Evolutionary conservation across 2,113 vertebrate genomes (phyloP).

Genomic region (Microcebus tavaratra): DNA sequence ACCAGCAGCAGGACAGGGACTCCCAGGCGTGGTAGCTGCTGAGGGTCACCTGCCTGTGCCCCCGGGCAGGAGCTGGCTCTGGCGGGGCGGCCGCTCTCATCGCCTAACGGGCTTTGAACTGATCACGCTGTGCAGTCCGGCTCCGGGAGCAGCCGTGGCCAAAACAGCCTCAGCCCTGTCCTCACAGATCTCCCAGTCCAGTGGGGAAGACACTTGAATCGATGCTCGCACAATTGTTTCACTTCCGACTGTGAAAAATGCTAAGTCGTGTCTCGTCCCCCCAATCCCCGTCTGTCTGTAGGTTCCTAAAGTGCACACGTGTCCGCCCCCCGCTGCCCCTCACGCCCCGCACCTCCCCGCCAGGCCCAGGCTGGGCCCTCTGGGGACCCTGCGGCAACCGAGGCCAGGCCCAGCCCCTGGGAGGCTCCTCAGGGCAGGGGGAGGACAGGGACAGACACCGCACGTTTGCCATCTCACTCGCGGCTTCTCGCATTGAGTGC

Average conservation of each 20-base stretch:
- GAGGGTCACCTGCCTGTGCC: not conserved
- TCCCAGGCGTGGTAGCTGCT: not conserved
- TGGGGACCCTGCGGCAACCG: not conserved
- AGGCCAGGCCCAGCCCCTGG: not conserved
- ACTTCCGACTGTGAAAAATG: not conserved
- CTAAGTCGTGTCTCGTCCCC: accelerated
- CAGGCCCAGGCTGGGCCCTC: not conserved
- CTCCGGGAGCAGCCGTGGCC: not conserved
- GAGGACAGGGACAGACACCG: not conserved
- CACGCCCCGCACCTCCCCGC: not conserved
- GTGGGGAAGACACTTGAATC: accelerated
- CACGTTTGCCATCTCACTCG: not conserved
- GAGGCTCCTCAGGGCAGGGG: not conserved
- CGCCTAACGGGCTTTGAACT: not conserved
- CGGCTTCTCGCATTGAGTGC: not conserved
- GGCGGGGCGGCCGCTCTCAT: not conserved
- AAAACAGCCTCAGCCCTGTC: not conserved
- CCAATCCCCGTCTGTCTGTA: not conserved
- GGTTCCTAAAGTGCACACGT: accelerated
- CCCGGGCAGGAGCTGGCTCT: not conserved
- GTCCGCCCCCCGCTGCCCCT: no score
- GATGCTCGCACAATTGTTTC: accelerated
- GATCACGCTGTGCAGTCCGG: not conserved
- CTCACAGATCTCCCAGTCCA: accelerated
- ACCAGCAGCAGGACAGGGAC: not conserved